Evolutionary conservation across 2,888 invertebrate species (phyloP).

Genomic region (Sclerodermus sp.): DNA sequence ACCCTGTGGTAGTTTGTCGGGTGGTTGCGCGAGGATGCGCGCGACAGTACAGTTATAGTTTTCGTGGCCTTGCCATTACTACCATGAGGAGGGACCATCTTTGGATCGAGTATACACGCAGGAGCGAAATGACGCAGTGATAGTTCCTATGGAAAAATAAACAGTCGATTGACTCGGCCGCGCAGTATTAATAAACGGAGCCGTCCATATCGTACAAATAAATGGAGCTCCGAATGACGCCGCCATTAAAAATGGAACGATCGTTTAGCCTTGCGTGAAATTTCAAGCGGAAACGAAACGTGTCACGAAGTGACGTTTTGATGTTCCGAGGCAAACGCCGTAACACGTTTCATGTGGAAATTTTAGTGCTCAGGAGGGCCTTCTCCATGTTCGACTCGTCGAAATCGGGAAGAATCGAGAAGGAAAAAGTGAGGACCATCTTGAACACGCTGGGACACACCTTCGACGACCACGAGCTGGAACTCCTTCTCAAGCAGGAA

Average conservation of each 20-base stretch:
- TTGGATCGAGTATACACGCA: too few species aligned
- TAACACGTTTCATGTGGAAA: background rate
- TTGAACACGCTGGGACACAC: conserved; percentile 80
- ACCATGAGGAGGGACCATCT: too few species aligned
- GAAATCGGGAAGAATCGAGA: conserved; percentile 77
- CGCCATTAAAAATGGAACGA: background rate
- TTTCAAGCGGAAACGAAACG: background rate
- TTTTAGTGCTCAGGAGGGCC: conserved; percentile 73
- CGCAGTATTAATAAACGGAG: conserved; percentile 15
- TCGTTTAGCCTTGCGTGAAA: too few species aligned
- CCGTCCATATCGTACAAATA: conserved; percentile 15
- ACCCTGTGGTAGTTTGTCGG: too few species aligned
- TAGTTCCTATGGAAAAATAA: conserved; percentile 10
- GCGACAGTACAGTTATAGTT: too few species aligned
- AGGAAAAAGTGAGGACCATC: conserved; percentile 78
- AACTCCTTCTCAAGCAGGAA: conserved; percentile 72
- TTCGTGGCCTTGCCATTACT: too few species aligned
- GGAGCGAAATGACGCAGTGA: background rate
- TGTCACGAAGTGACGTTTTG: background rate
- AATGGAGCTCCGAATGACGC: conserved; percentile 3
- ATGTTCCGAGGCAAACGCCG: background rate
- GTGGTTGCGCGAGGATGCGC: too few species aligned
- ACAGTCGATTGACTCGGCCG: conserved; percentile 19
- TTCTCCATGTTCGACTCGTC: conserved; percentile 85
- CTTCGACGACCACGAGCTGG: conserved; percentile 77